phyloP scores from a whole-genome alignment of 2,113 vertebrate genomes.

The Eurystomus gularis region DNA sequence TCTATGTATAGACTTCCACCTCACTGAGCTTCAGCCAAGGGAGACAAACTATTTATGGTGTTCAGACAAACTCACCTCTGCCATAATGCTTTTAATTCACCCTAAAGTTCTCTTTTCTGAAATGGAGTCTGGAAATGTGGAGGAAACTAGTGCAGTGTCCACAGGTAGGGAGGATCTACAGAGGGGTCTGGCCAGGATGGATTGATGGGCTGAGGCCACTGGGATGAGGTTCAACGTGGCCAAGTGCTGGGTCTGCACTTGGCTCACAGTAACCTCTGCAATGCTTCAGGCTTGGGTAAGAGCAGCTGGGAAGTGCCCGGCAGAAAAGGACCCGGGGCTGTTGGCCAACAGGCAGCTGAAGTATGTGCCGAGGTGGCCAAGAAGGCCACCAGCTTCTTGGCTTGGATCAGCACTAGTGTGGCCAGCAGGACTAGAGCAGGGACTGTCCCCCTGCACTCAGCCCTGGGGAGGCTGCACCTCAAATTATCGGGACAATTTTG shows the following conservation, averaged over 20 bases:
- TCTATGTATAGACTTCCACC: neutral
- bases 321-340: too few relatives aligned
- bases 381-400: neutral
- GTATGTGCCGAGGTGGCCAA: neutral
- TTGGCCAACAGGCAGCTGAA: too few relatives aligned
- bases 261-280: too few relatives aligned
- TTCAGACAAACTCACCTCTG: neutral
- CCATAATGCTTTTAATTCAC: neutral
- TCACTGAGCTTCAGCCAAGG: neutral
- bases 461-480: too few relatives aligned
- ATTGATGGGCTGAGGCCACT: neutral
- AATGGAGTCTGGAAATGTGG: neutral
- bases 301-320: too few relatives aligned
- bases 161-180: neutral
- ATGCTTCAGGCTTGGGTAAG: too few relatives aligned
- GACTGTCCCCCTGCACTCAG: too few relatives aligned
- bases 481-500: too few relatives aligned
- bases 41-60: fast-evolving
- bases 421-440: too few relatives aligned
- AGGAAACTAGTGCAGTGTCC: neutral
- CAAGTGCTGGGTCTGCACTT: too few relatives aligned
- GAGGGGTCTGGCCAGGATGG: neutral
- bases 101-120: neutral
- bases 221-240: neutral
- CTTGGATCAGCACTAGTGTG: too few relatives aligned